These are phyloP conservation scores for Alethe castanea DNA, from an alignment of 2,113 vertebrate species.

Conservation along the genomic window DNA sequence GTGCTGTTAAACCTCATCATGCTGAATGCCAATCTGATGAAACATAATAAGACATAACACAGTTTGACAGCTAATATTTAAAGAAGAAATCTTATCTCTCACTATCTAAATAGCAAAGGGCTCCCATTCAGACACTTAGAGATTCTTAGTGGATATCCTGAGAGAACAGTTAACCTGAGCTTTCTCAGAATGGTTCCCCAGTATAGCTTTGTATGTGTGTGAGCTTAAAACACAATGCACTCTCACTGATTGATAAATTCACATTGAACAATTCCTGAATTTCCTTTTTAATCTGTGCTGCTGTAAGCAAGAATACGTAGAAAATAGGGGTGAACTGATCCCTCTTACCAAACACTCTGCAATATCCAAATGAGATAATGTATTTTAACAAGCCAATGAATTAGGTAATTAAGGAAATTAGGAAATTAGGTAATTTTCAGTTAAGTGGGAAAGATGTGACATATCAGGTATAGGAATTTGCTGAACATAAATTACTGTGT, in stretches of 20 bases:
- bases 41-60: conserved; percentile 41
- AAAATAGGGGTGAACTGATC: not conserved
- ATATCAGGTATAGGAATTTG: not conserved
- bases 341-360: not conserved
- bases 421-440: not conserved
- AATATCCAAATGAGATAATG: not conserved
- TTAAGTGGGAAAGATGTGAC: not conserved
- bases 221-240: not conserved
- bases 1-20: conserved; percentile 39
- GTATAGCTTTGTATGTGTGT: accelerated
- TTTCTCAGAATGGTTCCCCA: not conserved
- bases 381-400: not conserved
- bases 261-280: not conserved
- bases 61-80: conserved; percentile 50
- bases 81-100: conserved; percentile 49
- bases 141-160: conserved; percentile 29
- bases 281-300: not conserved
- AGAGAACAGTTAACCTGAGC: not conserved
- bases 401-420: no score
- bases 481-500: not conserved
- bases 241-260: not conserved
- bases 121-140: conserved; percentile 31
- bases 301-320: not conserved
- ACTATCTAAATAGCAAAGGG: conserved; percentile 30
- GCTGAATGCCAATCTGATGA: conserved; percentile 45